These are phyloP conservation scores for Xenopus laevis DNA, from an alignment of 2,113 vertebrate genomes.

Conservation along the genomic window DNA sequence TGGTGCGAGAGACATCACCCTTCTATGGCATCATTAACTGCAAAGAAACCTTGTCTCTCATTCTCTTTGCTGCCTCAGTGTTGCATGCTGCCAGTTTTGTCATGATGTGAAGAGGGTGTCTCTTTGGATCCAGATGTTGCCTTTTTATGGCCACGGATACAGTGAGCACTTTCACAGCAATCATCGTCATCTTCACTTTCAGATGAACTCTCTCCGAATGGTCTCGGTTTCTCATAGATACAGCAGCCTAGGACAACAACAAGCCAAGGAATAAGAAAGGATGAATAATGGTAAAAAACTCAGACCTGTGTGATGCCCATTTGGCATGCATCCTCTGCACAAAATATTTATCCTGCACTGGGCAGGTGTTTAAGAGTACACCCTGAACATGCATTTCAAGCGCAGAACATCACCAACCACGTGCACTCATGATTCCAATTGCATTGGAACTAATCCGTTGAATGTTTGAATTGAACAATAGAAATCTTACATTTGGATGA, in stretches of 20 bases:
- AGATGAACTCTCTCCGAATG: conserved; percentile 86
- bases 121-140: conserved; percentile 40
- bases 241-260: conserved; percentile 73
- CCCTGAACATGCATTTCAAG: too few species aligned
- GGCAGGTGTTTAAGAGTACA: too few species aligned
- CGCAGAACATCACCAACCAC: too few species aligned
- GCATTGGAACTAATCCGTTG: too few species aligned
- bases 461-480: background rate
- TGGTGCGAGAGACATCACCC: background rate
- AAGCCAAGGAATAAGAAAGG: background rate
- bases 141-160: conserved; percentile 79
- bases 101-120: conserved; percentile 5
- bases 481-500: conserved; percentile 87
- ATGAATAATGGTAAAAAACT: too few species aligned
- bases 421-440: too few species aligned
- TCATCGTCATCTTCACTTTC: conserved; percentile 88
- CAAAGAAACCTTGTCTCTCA: background rate
- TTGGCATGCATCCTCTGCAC: too few species aligned
- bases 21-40: background rate
- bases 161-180: conserved; percentile 85
- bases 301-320: too few species aligned
- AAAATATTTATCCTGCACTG: too few species aligned
- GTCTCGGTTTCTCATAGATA: conserved; percentile 85
- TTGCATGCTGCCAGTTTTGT: conserved; percentile 25
- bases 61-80: conserved; percentile 12